phyloP scores from a whole-genome alignment of 2,113 vertebrate species.

The Hipposideros armiger region DNA sequence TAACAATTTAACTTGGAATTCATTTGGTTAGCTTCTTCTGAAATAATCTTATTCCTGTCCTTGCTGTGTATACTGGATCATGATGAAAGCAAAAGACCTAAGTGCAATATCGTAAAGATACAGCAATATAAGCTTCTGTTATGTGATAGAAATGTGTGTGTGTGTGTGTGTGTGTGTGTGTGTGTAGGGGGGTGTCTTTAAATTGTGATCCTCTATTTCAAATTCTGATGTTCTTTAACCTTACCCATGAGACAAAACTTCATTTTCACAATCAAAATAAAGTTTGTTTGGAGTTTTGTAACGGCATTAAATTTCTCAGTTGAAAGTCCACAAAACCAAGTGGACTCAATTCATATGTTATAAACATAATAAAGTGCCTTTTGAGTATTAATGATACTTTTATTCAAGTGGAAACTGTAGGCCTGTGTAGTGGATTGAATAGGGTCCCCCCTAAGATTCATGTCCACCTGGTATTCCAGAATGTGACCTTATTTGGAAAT shows the following conservation, averaged over 20 bases:
- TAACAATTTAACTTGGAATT: slow-evolving; percentile 13
- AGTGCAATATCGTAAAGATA: neutral
- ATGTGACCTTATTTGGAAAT: slow-evolving; percentile 15
- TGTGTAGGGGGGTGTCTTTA: neutral
- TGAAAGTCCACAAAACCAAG: neutral
- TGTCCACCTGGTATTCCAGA: neutral
- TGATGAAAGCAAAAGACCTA: slow-evolving; percentile 42
- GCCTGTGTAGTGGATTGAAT: neutral
- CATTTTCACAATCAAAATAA: slow-evolving; percentile 44
- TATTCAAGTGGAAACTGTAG: neutral
- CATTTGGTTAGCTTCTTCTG: slow-evolving; percentile 15
- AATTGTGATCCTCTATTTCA: neutral
- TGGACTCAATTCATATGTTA: neutral
- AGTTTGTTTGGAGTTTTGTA: slow-evolving; percentile 3
- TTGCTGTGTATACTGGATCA: neutral
- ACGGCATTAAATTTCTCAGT: neutral
- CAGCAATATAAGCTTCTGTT: neutral
- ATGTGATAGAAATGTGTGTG: neutral
- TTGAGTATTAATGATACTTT: slow-evolving; percentile 9
- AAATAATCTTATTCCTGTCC: slow-evolving; percentile 22
- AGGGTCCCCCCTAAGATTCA: neutral
- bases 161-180: no score
- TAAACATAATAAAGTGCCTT: slow-evolving; percentile 39
- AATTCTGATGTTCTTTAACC: slow-evolving; percentile 31
- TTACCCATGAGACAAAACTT: slow-evolving; percentile 1